phyloP scores from a whole-genome alignment of 2,113 vertebrate genomes.

The Lethenteron reissneri region DNA sequence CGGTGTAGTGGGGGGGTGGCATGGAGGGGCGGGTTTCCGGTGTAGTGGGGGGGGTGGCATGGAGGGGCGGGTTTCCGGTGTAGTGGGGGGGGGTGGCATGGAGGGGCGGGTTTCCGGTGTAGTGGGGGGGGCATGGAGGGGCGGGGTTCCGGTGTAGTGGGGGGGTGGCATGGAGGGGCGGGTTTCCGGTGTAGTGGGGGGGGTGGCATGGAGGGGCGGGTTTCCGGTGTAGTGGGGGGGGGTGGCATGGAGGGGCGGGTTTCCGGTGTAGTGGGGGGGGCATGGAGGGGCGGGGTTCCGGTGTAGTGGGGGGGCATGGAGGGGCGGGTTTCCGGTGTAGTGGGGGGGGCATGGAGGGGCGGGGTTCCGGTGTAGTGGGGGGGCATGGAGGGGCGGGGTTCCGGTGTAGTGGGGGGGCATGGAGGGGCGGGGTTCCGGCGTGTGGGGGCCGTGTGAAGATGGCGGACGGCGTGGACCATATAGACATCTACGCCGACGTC shows the following conservation, averaged over 20 bases:
- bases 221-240: neutral
- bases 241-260: neutral
- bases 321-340: neutral
- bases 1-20: neutral
- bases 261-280: neutral
- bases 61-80: no score
- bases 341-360: neutral
- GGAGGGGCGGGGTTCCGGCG: neutral
- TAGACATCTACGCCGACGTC: conserved; percentile 89
- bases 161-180: no score
- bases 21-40: no score
- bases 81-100: no score
- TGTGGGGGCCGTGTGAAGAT: conserved; percentile 31
- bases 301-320: neutral
- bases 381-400: neutral
- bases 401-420: neutral
- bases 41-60: no score
- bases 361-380: neutral
- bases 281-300: neutral
- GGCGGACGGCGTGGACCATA: conserved; percentile 94
- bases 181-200: neutral
- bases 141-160: no score
- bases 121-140: no score
- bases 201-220: neutral
- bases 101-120: no score